These are phyloP conservation scores for Mythimna lalbum DNA, from an alignment of 2,888 invertebrate genomes.

Conservation along the genomic window DNA sequence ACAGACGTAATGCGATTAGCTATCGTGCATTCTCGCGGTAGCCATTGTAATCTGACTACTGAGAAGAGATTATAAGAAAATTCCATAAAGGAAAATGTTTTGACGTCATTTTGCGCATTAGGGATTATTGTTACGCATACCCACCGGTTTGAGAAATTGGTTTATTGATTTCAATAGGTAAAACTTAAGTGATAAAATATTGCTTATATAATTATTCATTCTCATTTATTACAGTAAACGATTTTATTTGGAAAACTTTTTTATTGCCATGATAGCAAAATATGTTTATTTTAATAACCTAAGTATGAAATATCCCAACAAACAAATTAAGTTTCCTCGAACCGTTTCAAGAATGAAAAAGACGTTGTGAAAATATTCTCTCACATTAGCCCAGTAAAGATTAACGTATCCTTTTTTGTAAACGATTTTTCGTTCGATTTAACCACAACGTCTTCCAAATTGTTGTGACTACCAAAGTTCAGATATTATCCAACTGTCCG, in stretches of 20 bases:
- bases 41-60: conserved; percentile 79
- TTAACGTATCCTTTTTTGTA: conserved; percentile 24
- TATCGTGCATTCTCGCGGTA: conserved; percentile 80
- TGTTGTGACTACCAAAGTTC: conserved; percentile 3
- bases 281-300: neutral
- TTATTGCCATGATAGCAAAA: too few species aligned
- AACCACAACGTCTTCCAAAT: conserved; percentile 19
- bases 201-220: neutral
- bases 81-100: conserved; percentile 57
- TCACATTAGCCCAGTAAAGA: conserved; percentile 9
- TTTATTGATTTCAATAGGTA: conserved; percentile 5
- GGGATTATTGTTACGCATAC: conserved; percentile 24
- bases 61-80: conserved; percentile 69
- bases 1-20: conserved; percentile 85
- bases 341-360: neutral
- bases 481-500: conserved; percentile 47
- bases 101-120: conserved; percentile 57
- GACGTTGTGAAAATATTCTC: neutral
- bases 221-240: neutral
- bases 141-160: neutral
- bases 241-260: neutral
- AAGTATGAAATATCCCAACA: neutral
- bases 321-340: neutral
- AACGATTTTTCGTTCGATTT: conserved; percentile 3
- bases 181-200: neutral